A percentile compares a stretch with the other conserved stretches of the same genome.
Evolutionary conservation across 2,797 vertebrate species (phyloP).

Genomic region (Acanthurus tractus): DNA sequence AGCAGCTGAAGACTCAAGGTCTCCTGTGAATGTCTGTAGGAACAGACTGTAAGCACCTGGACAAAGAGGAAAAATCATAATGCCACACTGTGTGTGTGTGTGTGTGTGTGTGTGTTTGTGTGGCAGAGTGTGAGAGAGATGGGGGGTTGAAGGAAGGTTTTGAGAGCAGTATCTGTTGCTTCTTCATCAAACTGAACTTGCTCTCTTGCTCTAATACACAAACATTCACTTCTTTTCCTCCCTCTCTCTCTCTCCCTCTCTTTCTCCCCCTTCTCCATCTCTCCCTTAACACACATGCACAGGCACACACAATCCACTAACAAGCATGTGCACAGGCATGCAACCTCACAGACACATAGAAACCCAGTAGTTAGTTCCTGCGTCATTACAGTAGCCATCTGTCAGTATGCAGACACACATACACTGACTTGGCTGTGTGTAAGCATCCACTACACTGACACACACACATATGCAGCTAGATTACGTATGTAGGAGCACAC

Average conservation of each 20-base stretch:
- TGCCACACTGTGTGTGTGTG: constrained; percentile 19
- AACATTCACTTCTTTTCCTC: too few species aligned
- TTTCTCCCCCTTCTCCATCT: neutral
- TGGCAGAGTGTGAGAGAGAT: neutral
- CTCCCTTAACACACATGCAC: constrained; percentile 25
- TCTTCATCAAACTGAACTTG: constrained; percentile 32
- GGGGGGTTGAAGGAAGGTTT: constrained; percentile 8
- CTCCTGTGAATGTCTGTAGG: constrained; percentile 64
- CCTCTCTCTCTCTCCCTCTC: neutral
- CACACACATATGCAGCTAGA: constrained; percentile 29
- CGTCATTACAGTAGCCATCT: constrained; percentile 84
- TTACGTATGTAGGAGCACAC: constrained; percentile 28
- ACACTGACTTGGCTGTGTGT: constrained; percentile 63
- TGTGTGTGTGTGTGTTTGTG: constrained; percentile 20
- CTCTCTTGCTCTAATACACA: neutral
- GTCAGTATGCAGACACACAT: constrained; percentile 73
- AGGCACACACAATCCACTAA: constrained; percentile 26
- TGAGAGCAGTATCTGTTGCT: constrained; percentile 41
- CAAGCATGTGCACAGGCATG: constrained; percentile 47
- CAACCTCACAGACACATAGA: constrained; percentile 68
- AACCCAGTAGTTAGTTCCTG: constrained; percentile 78
- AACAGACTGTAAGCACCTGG: constrained; percentile 57
- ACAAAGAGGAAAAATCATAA: constrained; percentile 55
- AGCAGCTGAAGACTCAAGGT: constrained; percentile 74
- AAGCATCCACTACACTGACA: constrained; percentile 41